A percentile compares a stretch with the other conserved stretches of the same genome.
phyloP scores from a whole-genome alignment of 2,113 vertebrate species.

The Planiliza haematocheilus region DNA sequence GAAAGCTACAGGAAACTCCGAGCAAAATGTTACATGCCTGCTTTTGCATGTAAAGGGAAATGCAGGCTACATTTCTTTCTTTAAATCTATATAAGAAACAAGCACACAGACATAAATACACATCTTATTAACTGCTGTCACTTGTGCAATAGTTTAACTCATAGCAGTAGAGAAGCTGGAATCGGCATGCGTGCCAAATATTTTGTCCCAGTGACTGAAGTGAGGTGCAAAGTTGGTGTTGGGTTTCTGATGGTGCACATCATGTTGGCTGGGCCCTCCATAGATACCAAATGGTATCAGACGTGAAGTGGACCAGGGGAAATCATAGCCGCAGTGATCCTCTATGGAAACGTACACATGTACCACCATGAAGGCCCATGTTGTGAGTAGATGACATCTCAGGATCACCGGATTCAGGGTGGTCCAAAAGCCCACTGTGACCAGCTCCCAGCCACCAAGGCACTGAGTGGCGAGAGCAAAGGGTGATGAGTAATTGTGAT shows the following conservation, averaged over 20 bases:
- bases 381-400: constrained; percentile 78
- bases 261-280: constrained; percentile 78
- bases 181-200: constrained; percentile 77
- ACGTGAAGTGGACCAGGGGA: constrained; percentile 79
- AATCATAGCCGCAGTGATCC: constrained; percentile 83
- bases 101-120: background rate
- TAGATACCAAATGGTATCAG: constrained; percentile 79
- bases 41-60: background rate
- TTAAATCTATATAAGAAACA: background rate
- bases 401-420: constrained; percentile 79
- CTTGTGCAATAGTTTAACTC: background rate
- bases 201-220: constrained; percentile 82
- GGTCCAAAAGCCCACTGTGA: constrained; percentile 81
- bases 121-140: background rate
- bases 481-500: constrained; percentile 76
- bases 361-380: constrained; percentile 79
- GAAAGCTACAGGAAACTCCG: background rate
- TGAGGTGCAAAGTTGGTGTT: constrained; percentile 80
- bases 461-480: constrained; percentile 81
- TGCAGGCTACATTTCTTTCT: too few species aligned
- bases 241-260: constrained; percentile 80
- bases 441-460: constrained; percentile 79
- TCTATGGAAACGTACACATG: constrained; percentile 81
- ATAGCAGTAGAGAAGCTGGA: constrained; percentile 51
- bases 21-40: background rate